Evolutionary conservation across 2,888 invertebrate species (phyloP).

Genomic region (Lacanobia wlatinum): DNA sequence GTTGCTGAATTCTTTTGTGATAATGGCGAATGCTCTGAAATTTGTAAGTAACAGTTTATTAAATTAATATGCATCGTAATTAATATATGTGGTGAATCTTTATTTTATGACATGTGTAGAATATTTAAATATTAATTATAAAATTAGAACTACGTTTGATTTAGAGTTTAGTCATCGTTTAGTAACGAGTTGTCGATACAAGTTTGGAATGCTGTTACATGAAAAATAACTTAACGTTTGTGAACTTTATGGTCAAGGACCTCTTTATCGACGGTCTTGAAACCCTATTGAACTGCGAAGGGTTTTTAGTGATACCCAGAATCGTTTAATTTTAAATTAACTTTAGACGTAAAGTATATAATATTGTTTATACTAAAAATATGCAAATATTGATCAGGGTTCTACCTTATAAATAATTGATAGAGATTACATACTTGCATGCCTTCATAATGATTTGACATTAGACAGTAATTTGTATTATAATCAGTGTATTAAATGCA

Average conservation of each 20-base stretch:
- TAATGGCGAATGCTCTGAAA: slow-evolving; percentile 72
- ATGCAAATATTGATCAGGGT: slow-evolving; percentile 18
- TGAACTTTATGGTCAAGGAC: slow-evolving; percentile 27
- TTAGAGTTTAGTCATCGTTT: slow-evolving; percentile 21
- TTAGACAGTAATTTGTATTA: slow-evolving; percentile 31
- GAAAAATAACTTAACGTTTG: slow-evolving; percentile 22
- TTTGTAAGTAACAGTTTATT: slow-evolving; percentile 75
- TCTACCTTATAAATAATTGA: slow-evolving; percentile 29
- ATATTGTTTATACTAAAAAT: slow-evolving; percentile 5
- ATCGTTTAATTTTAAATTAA: slow-evolving; percentile 8
- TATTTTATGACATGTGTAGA: slow-evolving; percentile 2
- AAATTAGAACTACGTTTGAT: slow-evolving; percentile 7
- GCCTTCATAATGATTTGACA: slow-evolving; percentile 26
- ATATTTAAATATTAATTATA: slow-evolving; percentile 28
- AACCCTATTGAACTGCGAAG: slow-evolving; percentile 9
- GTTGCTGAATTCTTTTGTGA: slow-evolving; percentile 58
- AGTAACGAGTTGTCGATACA: slow-evolving; percentile 51
- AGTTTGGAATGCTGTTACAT: slow-evolving; percentile 53
- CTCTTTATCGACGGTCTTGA: slow-evolving; percentile 25
- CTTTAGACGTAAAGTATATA: slow-evolving; percentile 10
- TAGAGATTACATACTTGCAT: slow-evolving; percentile 13
- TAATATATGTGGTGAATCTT: slow-evolving; percentile 31
- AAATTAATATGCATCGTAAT: slow-evolving; percentile 41
- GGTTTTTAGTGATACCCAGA: not conserved
- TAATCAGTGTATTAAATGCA: slow-evolving; percentile 22